Base-by-base conservation (phyloP, 2,888 invertebrate species). In the Caenorhabditis zanzibari region DNA sequence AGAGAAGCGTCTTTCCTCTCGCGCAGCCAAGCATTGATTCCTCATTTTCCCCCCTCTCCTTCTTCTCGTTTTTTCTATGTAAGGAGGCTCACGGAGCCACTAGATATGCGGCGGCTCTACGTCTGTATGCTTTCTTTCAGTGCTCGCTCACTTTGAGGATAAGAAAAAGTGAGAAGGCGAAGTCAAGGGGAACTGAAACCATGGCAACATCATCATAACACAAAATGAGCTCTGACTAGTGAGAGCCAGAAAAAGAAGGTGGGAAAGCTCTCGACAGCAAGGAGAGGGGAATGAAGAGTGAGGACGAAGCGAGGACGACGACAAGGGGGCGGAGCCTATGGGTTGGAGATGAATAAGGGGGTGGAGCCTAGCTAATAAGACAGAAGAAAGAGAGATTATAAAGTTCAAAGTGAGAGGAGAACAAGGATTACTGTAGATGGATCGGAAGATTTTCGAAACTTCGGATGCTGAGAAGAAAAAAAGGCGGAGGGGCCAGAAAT, bases 161-260 rank as follows among this genome's bases (percentile, higher is more conserved):
- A 41, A 41, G 24, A 14, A 41, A 6, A 38, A 59, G 5, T 1
- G 41, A 41, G 41, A 41, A 38, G 38, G 24, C 10, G 14, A 26
- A 54, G 59, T 19, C 9, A 61, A 24, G 16, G 38, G 35, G 35
- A 6, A 38, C 9, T 35, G 38, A 24, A 61, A 41, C 61, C 61
- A 61, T 61, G 41, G 61, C 61, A 61, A 61, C 61, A 61, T 61
- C 61, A 24, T 22, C 22, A 59, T 22, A 16, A 61, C 24, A 10
- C n/a, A 26, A 54, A n/a, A 44, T 44, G 32, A n/a, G n/a, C n/a
- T n/a, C 19, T 47, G n/a, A 1, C n/a, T 16, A n/a, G 6, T 12
- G 47, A 19, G 19, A n/a, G n/a, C 9, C 35, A 7, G 19, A 12
- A 58, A 32, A 16, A 3, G 26, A 22, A 58, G 19, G 14, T 2